Evolutionary conservation across 92 coral and sea anemone genomes (phyloP), one percentile per base, ranked within the genome.

Genomic region (Actinernus sp.): DNA sequence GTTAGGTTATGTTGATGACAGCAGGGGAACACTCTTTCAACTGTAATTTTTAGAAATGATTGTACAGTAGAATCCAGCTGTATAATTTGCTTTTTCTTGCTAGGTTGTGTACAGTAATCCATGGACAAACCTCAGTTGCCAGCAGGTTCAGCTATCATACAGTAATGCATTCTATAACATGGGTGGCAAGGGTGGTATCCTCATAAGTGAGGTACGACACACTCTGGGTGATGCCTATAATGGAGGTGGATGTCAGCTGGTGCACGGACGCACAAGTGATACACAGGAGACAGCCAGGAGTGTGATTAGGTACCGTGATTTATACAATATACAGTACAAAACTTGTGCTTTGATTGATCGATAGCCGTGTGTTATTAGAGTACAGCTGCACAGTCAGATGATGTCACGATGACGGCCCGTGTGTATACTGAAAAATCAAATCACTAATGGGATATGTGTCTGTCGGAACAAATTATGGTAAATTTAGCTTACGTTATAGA

Each of bases 51-150:
- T n/a, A n/a, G n/a, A n/a, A n/a, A n/a, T n/a, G n/a, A n/a, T n/a
- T n/a, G n/a, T n/a, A n/a, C n/a, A n/a, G n/a, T n/a, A n/a, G n/a
- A n/a, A n/a, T n/a, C n/a, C n/a, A n/a, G n/a, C n/a, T n/a, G n/a
- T n/a, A n/a, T n/a, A n/a, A n/a, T n/a, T n/a, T n/a, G n/a, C n/a
- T n/a, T n/a, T n/a, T n/a, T n/a, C n/a, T n/a, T n/a, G n/a, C n/a
- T n/a, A 94, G 98, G 95, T 87, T 61, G 90, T 84, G 26, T 68
- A 65, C 19, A 78, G 43, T 45, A 54, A 68, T 1, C 89, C 95
- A 0, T 94, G 98, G 98, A 87, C 97, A 28, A 88, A 94, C 71
- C 79, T 94, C 12, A 82, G 98, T 63, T 87, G 95, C 11, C 98
- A 94, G 33, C 97, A 94, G 66, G 32, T 63, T 0, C 98, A 94